Base-by-base conservation (phyloP, 1,140 invertebrate genomes). In the Reticulitermes speratus region DNA sequence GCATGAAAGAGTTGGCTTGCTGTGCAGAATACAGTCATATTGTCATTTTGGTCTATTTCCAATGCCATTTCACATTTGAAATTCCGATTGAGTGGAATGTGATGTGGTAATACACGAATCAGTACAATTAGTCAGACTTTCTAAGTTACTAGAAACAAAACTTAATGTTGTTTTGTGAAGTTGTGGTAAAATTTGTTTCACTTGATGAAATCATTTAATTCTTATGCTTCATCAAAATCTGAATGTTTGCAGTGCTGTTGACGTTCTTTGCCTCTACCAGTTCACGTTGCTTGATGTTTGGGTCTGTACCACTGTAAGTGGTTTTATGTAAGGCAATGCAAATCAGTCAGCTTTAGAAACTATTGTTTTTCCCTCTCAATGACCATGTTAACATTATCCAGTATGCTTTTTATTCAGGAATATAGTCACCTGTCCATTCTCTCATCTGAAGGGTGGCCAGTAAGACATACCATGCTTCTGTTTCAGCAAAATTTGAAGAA, bases 11-110 rank as follows among this genome's bases (percentile, higher is more conserved):
- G 65, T 75, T 75, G 65, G n/a, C 65, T 75, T 75, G 65, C 65
- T 75, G 65, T 75, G 65, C 65, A 75, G n/a, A 25, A 75, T 75
- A 75, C n/a, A 75, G 65, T 75, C n/a, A 75, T 75, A 75, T 75
- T 75, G 14, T 14, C 65, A n/a, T n/a, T 75, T 75, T 75, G 65
- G n/a, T 75, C 0, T 14, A n/a, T 25, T 30, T 75, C 1, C 65
- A 25, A 30, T 30, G 65, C 14, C 8, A 75, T 75, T 30, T 75
- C 7, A 11, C 2, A 25, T n/a, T 75, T 75, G n/a, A 30, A 75
- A 65, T 65, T 65, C 19, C 19, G 21, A 65, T 65, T 65, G 21
- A 19, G 16, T 65, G n/a, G 65, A 25, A 19, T 75, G 14, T 9
- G n/a, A 30, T 75, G 65, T 75, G 3, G n/a, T 30, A 75, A 75